These are phyloP conservation scores for Craniophora ligustri DNA, from an alignment of 2,888 invertebrate genomes.

Conservation along the genomic window DNA sequence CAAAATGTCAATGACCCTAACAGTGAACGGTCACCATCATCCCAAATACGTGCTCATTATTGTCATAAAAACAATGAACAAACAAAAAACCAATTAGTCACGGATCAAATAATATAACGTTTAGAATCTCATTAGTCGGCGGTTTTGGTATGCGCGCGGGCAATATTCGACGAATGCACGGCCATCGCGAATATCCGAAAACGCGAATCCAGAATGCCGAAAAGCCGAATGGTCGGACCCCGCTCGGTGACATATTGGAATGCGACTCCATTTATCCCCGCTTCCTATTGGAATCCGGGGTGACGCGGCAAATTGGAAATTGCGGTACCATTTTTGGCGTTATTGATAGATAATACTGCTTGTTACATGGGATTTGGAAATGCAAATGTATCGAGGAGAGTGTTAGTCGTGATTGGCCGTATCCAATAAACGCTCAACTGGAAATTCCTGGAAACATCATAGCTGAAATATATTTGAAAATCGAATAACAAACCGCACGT, in stretches of 20 bases:
- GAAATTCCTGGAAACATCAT: not conserved
- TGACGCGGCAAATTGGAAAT: conserved; percentile 88
- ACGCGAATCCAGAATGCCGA: conserved; percentile 78
- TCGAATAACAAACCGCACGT: conserved; percentile 28
- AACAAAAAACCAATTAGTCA: conserved; percentile 64
- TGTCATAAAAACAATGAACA: conserved; percentile 50
- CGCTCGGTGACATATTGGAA: conserved; percentile 87
- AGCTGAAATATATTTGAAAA: not conserved
- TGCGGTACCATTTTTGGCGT: conserved; percentile 86
- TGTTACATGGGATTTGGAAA: conserved; percentile 64
- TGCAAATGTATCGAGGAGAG: conserved; percentile 39
- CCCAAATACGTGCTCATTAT: conserved; percentile 47
- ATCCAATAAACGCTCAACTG: conserved; percentile 6
- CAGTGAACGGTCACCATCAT: conserved; percentile 31
- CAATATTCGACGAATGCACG: conserved; percentile 76
- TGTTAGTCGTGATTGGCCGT: conserved; percentile 12
- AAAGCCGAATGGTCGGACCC: conserved; percentile 82
- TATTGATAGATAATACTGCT: conserved; percentile 84
- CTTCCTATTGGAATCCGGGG: conserved; percentile 89
- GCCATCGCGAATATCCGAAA: conserved; percentile 73
- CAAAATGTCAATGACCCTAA: conserved; percentile 44
- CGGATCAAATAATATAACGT: conserved; percentile 58
- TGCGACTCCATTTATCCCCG: conserved; percentile 88
- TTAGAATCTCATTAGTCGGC: conserved; percentile 82
- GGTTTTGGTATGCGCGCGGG: conserved; percentile 71